Conservation (phyloP, 2,888 invertebrate genomes). For the Elegia similella region DNA sequence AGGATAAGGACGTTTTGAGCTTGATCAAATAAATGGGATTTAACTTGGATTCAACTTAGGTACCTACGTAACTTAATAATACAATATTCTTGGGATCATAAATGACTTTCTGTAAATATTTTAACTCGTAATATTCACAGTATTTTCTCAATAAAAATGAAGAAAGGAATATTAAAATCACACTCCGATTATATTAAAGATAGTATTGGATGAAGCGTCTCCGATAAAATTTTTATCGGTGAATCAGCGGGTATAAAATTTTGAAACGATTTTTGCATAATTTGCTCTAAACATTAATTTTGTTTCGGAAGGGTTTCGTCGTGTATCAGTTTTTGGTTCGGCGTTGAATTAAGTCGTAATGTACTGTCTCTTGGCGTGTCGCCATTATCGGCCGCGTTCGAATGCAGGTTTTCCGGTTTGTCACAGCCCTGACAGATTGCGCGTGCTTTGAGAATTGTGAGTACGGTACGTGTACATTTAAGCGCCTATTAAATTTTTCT, state of each 20-base stretch:
- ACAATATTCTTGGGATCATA: too few species aligned
- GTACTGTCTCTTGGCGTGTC: slow-evolving; percentile 1
- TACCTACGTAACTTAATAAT: too few species aligned
- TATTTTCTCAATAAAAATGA: neutral
- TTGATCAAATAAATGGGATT: too few species aligned
- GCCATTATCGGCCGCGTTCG: slow-evolving; percentile 18
- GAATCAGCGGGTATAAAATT: neutral
- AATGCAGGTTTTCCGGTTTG: slow-evolving; percentile 32
- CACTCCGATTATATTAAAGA: neutral
- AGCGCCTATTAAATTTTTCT: too few species aligned
- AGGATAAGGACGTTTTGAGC: too few species aligned
- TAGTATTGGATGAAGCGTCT: neutral
- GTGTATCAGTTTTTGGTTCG: too few species aligned
- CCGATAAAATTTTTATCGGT: neutral
- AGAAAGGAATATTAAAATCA: neutral
- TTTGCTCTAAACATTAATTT: neutral
- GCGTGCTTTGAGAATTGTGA: slow-evolving; percentile 18
- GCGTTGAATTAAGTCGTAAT: slow-evolving; percentile 28
- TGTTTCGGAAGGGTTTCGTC: neutral
- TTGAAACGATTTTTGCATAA: neutral
- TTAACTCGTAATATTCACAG: neutral
- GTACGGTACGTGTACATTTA: too few species aligned
- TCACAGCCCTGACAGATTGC: slow-evolving; percentile 21
- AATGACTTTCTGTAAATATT: too few species aligned
- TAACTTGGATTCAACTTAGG: too few species aligned